Conservation (phyloP, 2,888 invertebrate genomes). For the Fragum sueziense region DNA sequence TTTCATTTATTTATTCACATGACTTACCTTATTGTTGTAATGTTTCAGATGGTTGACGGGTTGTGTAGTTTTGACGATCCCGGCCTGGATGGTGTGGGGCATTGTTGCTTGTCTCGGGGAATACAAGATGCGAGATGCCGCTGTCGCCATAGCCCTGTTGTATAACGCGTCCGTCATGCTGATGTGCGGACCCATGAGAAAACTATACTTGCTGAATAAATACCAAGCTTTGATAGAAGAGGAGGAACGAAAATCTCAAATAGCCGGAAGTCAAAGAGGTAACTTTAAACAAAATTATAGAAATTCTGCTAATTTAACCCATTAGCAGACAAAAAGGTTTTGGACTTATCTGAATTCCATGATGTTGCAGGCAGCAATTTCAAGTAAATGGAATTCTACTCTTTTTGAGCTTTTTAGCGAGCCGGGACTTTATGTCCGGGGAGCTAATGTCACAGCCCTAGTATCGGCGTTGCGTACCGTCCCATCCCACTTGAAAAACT, state of each 20-base stretch:
- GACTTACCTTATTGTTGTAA: not conserved
- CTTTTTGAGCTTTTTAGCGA: no score
- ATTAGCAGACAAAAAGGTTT: no score
- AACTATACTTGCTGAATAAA: conserved; percentile 78
- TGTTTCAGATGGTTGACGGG: conserved; percentile 79
- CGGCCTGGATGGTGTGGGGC: conserved; percentile 82
- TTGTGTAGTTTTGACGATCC: conserved; percentile 78
- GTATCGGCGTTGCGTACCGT: no score
- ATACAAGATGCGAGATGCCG: conserved; percentile 78
- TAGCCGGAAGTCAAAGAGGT: conserved; percentile 51
- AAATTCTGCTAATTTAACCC: not conserved
- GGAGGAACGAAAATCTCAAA: conserved; percentile 63
- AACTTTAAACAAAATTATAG: not conserved
- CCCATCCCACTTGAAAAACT: no score
- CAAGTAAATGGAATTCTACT: no score
- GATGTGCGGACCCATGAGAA: conserved; percentile 81
- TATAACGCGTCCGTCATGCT: conserved; percentile 81
- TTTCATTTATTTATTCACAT: not conserved
- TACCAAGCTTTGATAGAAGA: conserved; percentile 72
- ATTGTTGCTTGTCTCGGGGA: conserved; percentile 78
- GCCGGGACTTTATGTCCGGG: no score
- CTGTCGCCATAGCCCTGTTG: conserved; percentile 81
- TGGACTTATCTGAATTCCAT: no score
- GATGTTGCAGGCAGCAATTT: no score
- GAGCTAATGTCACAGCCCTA: no score